A percentile compares a stretch with the other conserved stretches of the same genome.
These are phyloP conservation scores for Eurosta solidaginis DNA, from an alignment of 1,140 invertebrate genomes.

Conservation along the genomic window DNA sequence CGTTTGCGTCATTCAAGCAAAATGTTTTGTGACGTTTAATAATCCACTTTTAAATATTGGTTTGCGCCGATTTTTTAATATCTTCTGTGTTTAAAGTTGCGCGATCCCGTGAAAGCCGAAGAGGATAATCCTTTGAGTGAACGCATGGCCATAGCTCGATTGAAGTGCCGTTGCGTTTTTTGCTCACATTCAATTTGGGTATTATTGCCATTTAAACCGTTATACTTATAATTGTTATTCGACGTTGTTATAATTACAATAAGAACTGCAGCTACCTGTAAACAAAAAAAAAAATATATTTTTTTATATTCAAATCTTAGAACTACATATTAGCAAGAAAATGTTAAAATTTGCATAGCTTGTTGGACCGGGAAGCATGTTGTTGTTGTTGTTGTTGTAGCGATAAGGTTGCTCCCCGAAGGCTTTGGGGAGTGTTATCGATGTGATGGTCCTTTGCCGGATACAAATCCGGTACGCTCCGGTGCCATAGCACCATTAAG, in stretches of 20 bases:
- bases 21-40: too few relatives aligned
- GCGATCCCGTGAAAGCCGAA: constrained; percentile 31
- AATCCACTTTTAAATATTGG: neutral
- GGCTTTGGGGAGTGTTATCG: too few relatives aligned
- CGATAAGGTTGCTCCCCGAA: too few relatives aligned
- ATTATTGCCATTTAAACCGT: neutral
- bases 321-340: neutral
- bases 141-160: constrained; percentile 83
- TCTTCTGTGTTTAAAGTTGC: constrained; percentile 43
- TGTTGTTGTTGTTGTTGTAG: too few relatives aligned
- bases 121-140: constrained; percentile 68
- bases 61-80: constrained; percentile 37
- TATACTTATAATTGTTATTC: constrained; percentile 57
- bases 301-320: too few relatives aligned
- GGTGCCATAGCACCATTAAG: too few relatives aligned
- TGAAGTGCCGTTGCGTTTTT: constrained; percentile 78
- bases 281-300: constrained; percentile 20
- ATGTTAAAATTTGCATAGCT: neutral
- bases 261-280: constrained; percentile 75
- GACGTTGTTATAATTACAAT: constrained; percentile 67
- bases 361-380: too few relatives aligned
- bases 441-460: too few relatives aligned
- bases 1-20: too few relatives aligned
- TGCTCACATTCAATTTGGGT: constrained; percentile 61
- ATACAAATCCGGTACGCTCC: too few relatives aligned